Conservation (phyloP, 2,888 invertebrate species). For the Amphimallon solstitiale region DNA sequence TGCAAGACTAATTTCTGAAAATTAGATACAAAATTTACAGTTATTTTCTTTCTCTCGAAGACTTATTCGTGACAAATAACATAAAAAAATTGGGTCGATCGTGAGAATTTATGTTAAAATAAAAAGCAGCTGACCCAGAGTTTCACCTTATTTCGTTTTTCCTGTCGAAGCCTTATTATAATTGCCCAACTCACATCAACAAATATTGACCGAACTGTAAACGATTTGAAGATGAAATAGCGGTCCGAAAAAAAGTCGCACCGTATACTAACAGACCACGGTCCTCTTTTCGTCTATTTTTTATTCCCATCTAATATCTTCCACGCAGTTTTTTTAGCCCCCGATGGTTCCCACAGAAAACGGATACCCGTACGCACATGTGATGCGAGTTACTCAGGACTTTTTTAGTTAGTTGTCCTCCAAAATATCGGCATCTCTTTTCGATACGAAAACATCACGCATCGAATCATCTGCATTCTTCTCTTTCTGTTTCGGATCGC, state of each 20-base stretch:
- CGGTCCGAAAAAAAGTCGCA: constrained; percentile 50
- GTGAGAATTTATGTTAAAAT: constrained; percentile 27
- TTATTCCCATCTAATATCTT: constrained; percentile 17
- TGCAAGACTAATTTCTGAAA: too few species aligned
- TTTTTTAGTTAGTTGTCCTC: constrained; percentile 45
- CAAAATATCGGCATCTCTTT: constrained; percentile 42
- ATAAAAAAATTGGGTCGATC: constrained; percentile 4
- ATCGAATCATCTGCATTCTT: constrained; percentile 13
- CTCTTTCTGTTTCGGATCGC: constrained; percentile 21
- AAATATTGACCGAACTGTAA: constrained; percentile 61
- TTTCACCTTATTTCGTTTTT: background rate
- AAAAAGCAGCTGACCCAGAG: constrained; percentile 31
- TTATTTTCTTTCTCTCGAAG: background rate
- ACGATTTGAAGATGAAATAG: constrained; percentile 52
- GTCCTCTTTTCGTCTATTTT: constrained; percentile 49
- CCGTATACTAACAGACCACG: constrained; percentile 36
- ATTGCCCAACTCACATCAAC: constrained; percentile 41
- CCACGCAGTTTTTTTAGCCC: constrained; percentile 53
- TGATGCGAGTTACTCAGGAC: constrained; percentile 47
- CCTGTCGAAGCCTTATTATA: constrained; percentile 1
- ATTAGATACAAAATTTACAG: too few species aligned
- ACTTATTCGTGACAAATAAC: background rate
- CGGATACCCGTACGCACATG: constrained; percentile 60
- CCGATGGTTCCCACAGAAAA: constrained; percentile 57
- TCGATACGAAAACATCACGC: constrained; percentile 29